Evolutionary conservation across 2,888 invertebrate species (phyloP), one percentile per base, ranked within the genome.

Genomic region (Panzeria rudis): DNA sequence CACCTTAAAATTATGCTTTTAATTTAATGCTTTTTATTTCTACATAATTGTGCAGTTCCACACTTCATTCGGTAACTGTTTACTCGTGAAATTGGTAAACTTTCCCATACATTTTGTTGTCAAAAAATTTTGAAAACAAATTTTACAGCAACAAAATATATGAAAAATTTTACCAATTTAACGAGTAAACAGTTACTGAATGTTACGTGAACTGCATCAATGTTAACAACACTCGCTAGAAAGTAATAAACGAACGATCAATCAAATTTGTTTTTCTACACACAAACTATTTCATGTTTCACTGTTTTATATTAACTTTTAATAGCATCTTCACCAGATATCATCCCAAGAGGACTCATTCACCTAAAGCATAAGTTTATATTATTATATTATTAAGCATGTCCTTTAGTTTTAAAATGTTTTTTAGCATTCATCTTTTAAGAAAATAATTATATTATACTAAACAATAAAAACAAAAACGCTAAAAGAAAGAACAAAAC

Each of bases 1-100:
- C 11, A 50, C 71, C 76, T 71, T 75, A 32, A 76, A 79, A 41
- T 6, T 79, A 75, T 71, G 75, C 75, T 85, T 78, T 82, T 20
- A 44, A 64, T 25, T 44, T 1, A 38, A 72, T 54, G 2, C 13
- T 56, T 32, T 41, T 76, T 56, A 47, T 38, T 35, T 38, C 13
- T 64, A 56, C 20, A 56, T n/a, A n/a, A n/a, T n/a, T n/a, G n/a
- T n/a, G n/a, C n/a, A n/a, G n/a, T n/a, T n/a, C n/a, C n/a, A n/a
- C n/a, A n/a, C n/a, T n/a, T n/a, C n/a, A n/a, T n/a, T n/a, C n/a
- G n/a, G n/a, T n/a, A n/a, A n/a, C n/a, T n/a, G n/a, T n/a, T n/a
- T n/a, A n/a, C n/a, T n/a, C n/a, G n/a, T n/a, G n/a, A n/a, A n/a
- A n/a, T n/a, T n/a, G n/a, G n/a, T n/a, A n/a, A n/a, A n/a, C n/a